These are phyloP conservation scores for Numenius arquata DNA, from an alignment of 2,113 vertebrate genomes.

Conservation along the genomic window DNA sequence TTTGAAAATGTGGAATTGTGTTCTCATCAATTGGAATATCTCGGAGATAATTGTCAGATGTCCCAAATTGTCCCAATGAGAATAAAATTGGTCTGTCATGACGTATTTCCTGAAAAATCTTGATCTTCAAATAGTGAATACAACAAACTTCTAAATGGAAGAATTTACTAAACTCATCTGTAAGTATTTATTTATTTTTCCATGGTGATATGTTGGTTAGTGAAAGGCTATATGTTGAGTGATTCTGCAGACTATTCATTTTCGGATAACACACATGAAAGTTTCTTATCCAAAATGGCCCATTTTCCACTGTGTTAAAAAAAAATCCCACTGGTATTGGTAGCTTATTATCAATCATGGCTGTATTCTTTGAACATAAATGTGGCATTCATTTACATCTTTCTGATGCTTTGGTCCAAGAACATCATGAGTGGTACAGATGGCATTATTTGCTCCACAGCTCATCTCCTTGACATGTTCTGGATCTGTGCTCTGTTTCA, in stretches of 20 bases:
- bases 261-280: neutral
- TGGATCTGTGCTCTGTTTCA: conserved; percentile 44
- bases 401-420: conserved; percentile 7
- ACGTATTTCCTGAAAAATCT: neutral
- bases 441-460: conserved; percentile 49
- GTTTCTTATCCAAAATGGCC: neutral
- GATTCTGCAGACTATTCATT: neutral
- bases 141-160: neutral
- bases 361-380: neutral
- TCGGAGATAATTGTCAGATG: neutral
- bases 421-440: conserved; percentile 35
- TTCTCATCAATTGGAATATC: neutral
- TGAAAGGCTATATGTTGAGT: neutral
- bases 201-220: neutral
- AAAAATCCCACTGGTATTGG: neutral
- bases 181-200: neutral
- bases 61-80: neutral
- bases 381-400: conserved; percentile 21
- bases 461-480: conserved; percentile 37
- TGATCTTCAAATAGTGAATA: neutral
- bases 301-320: neutral
- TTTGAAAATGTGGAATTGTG: neutral
- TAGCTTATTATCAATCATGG: neutral
- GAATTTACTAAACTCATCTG: neutral
- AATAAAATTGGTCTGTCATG: neutral